A percentile compares a stretch with the other conserved stretches of the same genome.
These are phyloP conservation scores for Muntiacus muntjak DNA, from an alignment of 2,113 vertebrate genomes.

Conservation along the genomic window DNA sequence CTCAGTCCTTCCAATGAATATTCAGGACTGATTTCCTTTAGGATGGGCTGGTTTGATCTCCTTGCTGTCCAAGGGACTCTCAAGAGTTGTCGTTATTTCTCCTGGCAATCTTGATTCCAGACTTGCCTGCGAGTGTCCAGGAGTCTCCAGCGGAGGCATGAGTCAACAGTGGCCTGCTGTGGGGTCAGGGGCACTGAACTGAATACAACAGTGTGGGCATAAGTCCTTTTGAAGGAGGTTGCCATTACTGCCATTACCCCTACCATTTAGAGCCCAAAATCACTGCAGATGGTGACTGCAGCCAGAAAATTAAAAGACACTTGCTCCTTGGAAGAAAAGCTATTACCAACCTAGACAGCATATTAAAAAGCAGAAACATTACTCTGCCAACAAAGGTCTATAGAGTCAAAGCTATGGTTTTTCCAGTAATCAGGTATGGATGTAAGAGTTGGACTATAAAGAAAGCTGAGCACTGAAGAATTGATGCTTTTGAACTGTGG, in stretches of 20 bases:
- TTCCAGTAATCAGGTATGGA: neutral
- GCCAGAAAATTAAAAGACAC: neutral
- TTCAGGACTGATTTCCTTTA: neutral
- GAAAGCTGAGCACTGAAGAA: neutral
- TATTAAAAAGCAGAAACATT: neutral
- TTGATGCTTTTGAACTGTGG: neutral
- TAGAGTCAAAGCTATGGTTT: neutral
- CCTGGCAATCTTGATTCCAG: neutral
- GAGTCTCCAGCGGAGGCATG: neutral
- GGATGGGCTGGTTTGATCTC: neutral
- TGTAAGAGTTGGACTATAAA: neutral
- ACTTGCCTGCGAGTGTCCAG: neutral
- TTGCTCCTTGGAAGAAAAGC: neutral
- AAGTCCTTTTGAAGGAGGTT: neutral
- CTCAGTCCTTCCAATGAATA: neutral
- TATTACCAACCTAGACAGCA: neutral
- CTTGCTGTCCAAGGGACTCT: neutral
- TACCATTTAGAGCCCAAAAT: neutral
- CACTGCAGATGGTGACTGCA: neutral
- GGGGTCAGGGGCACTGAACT: neutral
- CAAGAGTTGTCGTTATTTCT: neutral
- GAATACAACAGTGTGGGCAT: neutral
- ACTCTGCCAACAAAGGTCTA: neutral
- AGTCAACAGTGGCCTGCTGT: neutral
- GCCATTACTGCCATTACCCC: neutral